Evolutionary conservation across 2,888 invertebrate species (phyloP).

Genomic region (Ichneumon xanthorius): DNA sequence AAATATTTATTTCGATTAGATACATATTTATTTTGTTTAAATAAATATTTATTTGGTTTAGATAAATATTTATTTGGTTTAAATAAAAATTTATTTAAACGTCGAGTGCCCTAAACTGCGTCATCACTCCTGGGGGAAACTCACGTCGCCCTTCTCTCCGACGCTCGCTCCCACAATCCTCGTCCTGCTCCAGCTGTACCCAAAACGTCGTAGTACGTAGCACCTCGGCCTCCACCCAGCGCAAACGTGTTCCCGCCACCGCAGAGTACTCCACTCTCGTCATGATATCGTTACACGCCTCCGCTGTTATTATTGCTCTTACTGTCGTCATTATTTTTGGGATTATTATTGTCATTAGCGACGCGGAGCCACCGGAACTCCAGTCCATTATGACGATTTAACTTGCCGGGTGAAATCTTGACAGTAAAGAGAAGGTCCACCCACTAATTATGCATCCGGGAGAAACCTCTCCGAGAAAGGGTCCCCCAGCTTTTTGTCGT

Average conservation of each 20-base stretch:
- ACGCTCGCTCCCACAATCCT: slow-evolving; percentile 13
- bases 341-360: slow-evolving; percentile 8
- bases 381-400: not conserved
- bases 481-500: slow-evolving; percentile 37
- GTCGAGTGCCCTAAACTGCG: slow-evolving; percentile 58
- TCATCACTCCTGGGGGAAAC: slow-evolving; percentile 57
- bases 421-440: slow-evolving; percentile 34
- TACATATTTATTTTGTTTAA: too few species aligned
- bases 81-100: too few species aligned
- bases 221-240: not conserved
- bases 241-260: not conserved
- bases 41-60: too few species aligned
- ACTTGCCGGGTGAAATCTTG: slow-evolving; percentile 16
- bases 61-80: too few species aligned
- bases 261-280: not conserved
- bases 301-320: slow-evolving; percentile 20
- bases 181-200: slow-evolving; percentile 23
- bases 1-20: too few species aligned
- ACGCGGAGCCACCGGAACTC: not conserved
- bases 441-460: slow-evolving; percentile 44
- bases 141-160: slow-evolving; percentile 42
- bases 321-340: too few species aligned
- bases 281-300: not conserved
- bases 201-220: slow-evolving; percentile 22
- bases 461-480: slow-evolving; percentile 13